These are phyloP conservation scores for Drosophila punjabiensis DNA, from an alignment of 1,140 invertebrate genomes.

Conservation along the genomic window DNA sequence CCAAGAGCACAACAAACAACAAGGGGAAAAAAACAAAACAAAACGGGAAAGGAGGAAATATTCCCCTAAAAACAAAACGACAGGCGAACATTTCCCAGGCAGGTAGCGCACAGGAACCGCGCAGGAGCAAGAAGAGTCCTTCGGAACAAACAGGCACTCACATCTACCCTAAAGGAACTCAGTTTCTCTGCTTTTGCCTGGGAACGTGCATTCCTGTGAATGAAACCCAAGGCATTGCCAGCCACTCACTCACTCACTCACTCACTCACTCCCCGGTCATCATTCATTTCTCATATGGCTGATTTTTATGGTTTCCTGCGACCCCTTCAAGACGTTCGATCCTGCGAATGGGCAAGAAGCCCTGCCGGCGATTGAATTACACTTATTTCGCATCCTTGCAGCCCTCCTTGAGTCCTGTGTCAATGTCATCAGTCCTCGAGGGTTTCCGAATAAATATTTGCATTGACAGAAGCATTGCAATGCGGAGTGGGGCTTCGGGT, in stretches of 20 bases:
- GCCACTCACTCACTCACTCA: constrained; percentile 4
- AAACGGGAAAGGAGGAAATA: constrained; percentile 29
- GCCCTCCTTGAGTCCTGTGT: constrained; percentile 21
- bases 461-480: constrained; percentile 29
- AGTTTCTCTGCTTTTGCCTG: constrained; percentile 42
- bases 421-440: constrained; percentile 53
- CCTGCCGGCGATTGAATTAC: constrained; percentile 74
- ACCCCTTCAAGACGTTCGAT: constrained; percentile 56
- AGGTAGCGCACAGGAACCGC: constrained; percentile 60
- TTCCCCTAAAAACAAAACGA: constrained; percentile 65
- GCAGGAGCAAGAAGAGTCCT: constrained; percentile 52
- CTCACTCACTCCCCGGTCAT: constrained; percentile 52
- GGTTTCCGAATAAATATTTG: constrained; percentile 50
- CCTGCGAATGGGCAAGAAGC: constrained; percentile 54
- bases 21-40: constrained; percentile 8
- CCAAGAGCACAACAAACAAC: constrained; percentile 47
- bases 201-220: constrained; percentile 71
- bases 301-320: constrained; percentile 84
- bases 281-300: constrained; percentile 75
- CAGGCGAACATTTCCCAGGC: constrained; percentile 70
- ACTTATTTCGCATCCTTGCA: constrained; percentile 44
- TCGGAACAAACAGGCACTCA: constrained; percentile 57
- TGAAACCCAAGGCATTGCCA: constrained; percentile 74
- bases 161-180: constrained; percentile 41
- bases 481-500: constrained; percentile 3